These are phyloP conservation scores for Drosophila tsacasi DNA, from an alignment of 1,140 invertebrate genomes.

Conservation along the genomic window DNA sequence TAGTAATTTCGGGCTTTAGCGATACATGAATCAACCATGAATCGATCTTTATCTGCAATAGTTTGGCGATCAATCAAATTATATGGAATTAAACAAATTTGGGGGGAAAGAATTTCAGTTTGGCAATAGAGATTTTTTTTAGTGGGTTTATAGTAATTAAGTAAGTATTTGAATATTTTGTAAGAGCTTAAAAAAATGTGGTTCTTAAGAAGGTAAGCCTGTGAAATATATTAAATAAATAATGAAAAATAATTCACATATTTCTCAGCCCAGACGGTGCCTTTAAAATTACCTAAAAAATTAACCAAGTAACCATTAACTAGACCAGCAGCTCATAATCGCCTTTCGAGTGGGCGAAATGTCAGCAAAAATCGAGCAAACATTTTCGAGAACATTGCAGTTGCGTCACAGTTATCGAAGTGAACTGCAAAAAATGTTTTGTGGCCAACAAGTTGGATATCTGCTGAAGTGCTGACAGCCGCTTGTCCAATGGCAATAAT, in stretches of 20 bases:
- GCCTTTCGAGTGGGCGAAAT: slow-evolving; percentile 14
- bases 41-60: slow-evolving; percentile 22
- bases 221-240: no score
- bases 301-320: slow-evolving; percentile 1
- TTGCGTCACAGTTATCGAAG: slow-evolving; percentile 15
- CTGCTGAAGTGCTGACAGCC: slow-evolving; percentile 20
- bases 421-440: slow-evolving; percentile 36
- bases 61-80: slow-evolving; percentile 34
- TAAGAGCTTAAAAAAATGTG: not conserved
- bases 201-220: not conserved
- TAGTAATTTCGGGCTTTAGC: slow-evolving; percentile 26
- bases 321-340: not conserved
- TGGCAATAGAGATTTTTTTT: not conserved
- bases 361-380: slow-evolving; percentile 6
- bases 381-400: slow-evolving; percentile 6
- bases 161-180: not conserved
- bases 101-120: slow-evolving; percentile 20
- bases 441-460: slow-evolving; percentile 34
- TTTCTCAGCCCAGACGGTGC: not conserved
- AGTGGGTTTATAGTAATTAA: no score
- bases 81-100: slow-evolving; percentile 26
- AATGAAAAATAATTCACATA: slow-evolving; percentile 7
- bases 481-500: slow-evolving; percentile 75
- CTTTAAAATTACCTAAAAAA: not conserved
- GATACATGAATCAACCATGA: slow-evolving; percentile 12